phyloP scores from a whole-genome alignment of 2,888 invertebrate genomes.

The Ceriagrion tenellum region DNA sequence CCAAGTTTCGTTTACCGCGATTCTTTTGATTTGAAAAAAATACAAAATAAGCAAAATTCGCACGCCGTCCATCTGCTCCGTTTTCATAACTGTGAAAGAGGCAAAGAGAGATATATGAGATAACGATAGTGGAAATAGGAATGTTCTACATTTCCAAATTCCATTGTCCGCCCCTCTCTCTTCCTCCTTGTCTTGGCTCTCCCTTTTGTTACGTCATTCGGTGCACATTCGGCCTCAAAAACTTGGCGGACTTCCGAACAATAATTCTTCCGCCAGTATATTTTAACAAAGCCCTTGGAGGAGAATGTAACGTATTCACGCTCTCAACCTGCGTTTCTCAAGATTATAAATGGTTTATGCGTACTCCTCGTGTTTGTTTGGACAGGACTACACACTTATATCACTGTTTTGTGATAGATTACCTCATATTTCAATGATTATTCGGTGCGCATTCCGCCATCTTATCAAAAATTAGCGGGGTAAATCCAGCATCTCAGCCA shows the following conservation, averaged over 20 bases:
- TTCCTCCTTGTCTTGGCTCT: neutral
- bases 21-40: neutral
- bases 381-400: no score
- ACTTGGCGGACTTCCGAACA: neutral
- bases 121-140: neutral
- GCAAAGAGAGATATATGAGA: neutral
- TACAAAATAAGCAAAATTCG: neutral
- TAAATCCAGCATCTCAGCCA: no score
- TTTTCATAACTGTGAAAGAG: slow-evolving; percentile 10
- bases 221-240: neutral
- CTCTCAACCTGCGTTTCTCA: no score
- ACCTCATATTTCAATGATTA: no score
- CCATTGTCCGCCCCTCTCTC: neutral
- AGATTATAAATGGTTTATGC: no score
- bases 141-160: slow-evolving; percentile 1
- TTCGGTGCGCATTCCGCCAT: no score
- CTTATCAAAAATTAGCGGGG: no score
- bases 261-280: neutral
- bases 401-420: no score
- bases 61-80: neutral
- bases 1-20: neutral
- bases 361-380: no score
- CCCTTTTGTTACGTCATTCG: neutral
- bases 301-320: no score
- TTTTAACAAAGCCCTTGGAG: neutral